These are phyloP conservation scores for Peromyscus attwateri DNA, from an alignment of 2,797 vertebrate genomes.

Conservation along the genomic window DNA sequence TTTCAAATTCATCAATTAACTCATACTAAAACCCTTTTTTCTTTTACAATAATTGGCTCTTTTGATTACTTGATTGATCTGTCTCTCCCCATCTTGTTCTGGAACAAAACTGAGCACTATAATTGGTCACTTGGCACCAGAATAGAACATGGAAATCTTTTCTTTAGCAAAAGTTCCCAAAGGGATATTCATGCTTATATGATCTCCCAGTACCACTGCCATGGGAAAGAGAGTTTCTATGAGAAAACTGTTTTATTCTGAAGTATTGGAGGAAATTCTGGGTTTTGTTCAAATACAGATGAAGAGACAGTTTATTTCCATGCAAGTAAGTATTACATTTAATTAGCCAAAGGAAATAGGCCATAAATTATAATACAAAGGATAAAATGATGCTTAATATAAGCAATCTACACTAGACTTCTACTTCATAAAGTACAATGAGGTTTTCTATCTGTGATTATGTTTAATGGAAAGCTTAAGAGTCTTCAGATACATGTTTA, in stretches of 20 bases:
- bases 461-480: not conserved
- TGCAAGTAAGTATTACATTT: not conserved
- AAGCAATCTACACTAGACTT: not conserved
- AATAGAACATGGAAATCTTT: not conserved
- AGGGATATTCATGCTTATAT: constrained; percentile 2
- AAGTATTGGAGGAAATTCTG: not conserved
- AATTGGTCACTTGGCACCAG: constrained; percentile 45
- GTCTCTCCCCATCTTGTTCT: not conserved
- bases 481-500: not conserved
- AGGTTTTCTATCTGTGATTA: not conserved
- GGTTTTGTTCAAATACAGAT: not conserved
- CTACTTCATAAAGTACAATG: not conserved
- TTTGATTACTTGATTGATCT: not conserved
- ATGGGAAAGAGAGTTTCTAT: not conserved
- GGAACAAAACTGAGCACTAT: not conserved
- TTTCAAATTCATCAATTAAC: not conserved
- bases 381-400: not conserved
- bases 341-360: not conserved
- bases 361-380: not conserved
- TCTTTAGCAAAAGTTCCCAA: not conserved
- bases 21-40: not conserved
- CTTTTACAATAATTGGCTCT: not conserved
- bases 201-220: not conserved
- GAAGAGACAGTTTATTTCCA: not conserved
- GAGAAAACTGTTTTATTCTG: not conserved